Evolutionary conservation across 2,797 vertebrate genomes (phyloP).

Genomic region (Cuculus canorus): DNA sequence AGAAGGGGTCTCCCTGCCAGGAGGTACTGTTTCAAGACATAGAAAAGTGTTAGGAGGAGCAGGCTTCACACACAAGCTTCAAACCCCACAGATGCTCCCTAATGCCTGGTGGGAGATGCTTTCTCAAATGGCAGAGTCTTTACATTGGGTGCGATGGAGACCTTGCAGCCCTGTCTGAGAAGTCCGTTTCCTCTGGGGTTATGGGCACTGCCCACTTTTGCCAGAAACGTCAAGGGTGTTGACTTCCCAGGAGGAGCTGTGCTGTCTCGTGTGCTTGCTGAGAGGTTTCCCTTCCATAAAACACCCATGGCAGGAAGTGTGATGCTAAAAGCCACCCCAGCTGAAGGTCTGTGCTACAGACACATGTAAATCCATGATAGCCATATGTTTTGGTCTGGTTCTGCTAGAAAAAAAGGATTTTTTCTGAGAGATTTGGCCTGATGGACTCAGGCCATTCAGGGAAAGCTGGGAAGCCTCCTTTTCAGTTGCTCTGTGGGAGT

Average conservation of each 20-base stretch:
- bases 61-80: background rate
- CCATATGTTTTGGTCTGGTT: background rate
- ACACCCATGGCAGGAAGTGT: background rate
- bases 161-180: background rate
- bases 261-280: background rate
- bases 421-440: background rate
- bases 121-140: background rate
- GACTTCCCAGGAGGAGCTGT: background rate
- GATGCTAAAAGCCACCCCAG: background rate
- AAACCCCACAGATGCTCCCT: background rate
- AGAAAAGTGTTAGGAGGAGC: background rate
- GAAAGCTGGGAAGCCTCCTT: background rate
- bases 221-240: background rate
- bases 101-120: background rate
- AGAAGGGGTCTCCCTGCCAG: background rate
- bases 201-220: background rate
- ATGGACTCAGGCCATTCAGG: background rate
- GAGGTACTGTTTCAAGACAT: background rate
- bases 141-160: background rate
- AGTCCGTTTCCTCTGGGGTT: background rate
- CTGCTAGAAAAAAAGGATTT: background rate
- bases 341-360: fast-evolving
- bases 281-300: background rate
- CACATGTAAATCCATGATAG: background rate
- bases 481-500: background rate